These are phyloP conservation scores for Hymenochirus boettgeri DNA, from an alignment of 2,113 vertebrate genomes.

Conservation along the genomic window DNA sequence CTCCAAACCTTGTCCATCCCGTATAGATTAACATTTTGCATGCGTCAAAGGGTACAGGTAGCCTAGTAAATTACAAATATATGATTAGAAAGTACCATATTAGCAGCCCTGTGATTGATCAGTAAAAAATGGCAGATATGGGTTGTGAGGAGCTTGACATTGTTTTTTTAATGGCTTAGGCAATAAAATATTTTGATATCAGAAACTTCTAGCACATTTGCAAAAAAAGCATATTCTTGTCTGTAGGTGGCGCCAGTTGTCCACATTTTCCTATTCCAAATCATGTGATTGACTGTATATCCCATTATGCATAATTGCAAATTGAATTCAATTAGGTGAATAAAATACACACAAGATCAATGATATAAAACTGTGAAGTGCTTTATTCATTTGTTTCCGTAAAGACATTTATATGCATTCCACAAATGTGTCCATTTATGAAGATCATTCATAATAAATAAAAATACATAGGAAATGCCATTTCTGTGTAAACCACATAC, in stretches of 20 bases:
- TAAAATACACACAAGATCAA: constrained; percentile 31
- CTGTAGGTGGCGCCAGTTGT: constrained; percentile 36
- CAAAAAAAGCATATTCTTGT: no score
- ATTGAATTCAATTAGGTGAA: constrained; percentile 36
- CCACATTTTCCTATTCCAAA: constrained; percentile 15
- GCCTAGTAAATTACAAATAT: no score
- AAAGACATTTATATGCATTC: background rate
- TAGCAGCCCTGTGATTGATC: no score
- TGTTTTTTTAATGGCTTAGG: no score
- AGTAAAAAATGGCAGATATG: no score
- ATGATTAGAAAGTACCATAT: no score
- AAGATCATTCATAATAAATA: background rate
- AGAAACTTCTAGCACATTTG: no score
- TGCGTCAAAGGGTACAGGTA: no score
- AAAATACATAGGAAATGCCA: background rate
- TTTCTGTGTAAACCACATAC: background rate
- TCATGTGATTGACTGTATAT: constrained; percentile 24
- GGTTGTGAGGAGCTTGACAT: no score
- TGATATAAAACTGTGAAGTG: constrained; percentile 3
- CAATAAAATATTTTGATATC: no score
- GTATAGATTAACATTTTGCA: no score
- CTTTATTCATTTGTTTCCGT: constrained; percentile 4
- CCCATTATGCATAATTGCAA: constrained; percentile 33
- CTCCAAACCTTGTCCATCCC: no score
- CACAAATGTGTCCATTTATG: background rate